Conservation (phyloP, 2,113 vertebrate genomes). For the Noturus placidus region DNA sequence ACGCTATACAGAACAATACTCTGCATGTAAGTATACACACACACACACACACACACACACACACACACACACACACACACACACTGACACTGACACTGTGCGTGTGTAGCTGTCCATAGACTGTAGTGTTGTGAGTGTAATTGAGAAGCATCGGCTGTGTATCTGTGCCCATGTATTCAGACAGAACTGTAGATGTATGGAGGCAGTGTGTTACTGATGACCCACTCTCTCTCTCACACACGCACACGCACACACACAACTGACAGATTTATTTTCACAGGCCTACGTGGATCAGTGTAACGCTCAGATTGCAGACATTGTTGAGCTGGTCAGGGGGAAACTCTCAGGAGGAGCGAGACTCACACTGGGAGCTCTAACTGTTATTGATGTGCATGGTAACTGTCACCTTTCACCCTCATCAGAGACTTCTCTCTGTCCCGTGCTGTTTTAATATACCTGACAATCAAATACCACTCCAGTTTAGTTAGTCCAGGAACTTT, state of each 20-base stretch:
- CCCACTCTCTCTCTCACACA: too few species aligned
- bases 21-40: constrained; percentile 72
- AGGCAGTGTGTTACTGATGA: too few species aligned
- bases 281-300: constrained; percentile 84
- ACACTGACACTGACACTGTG: too few species aligned
- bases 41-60: constrained; percentile 3
- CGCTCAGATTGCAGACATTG: constrained; percentile 82
- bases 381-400: constrained; percentile 92
- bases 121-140: background rate
- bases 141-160: background rate
- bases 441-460: background rate
- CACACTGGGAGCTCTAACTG: constrained; percentile 86
- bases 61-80: background rate
- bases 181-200: too few species aligned
- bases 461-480: background rate
- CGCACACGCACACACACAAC: too few species aligned
- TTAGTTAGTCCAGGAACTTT: background rate
- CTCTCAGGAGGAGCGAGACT: constrained; percentile 83
- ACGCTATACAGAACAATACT: constrained; percentile 76
- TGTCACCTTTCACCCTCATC: background rate
- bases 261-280: constrained; percentile 59
- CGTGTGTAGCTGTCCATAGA: background rate
- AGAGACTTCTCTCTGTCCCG: background rate
- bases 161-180: too few species aligned
- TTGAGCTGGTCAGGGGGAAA: constrained; percentile 86